Percentiles rank a stretch among this genome's conserved stretches.
These are phyloP conservation scores for Melanerpes formicivorus DNA, from an alignment of 2,113 vertebrate genomes.

Conservation along the genomic window DNA sequence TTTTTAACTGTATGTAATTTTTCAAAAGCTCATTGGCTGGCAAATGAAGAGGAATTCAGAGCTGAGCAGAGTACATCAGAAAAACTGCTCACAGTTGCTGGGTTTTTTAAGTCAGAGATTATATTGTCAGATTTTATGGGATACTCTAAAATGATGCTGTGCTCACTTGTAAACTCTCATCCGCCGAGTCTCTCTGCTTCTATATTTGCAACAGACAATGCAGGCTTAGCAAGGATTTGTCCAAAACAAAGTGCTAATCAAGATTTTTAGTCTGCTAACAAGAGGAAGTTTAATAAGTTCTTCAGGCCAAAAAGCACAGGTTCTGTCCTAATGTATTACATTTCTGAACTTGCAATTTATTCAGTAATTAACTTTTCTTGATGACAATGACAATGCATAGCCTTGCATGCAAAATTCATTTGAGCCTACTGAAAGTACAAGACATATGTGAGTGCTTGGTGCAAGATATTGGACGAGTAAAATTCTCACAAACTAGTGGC, in stretches of 20 bases:
- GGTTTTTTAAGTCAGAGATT: background rate
- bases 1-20: background rate
- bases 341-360: conserved; percentile 55
- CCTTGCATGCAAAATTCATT: conserved; percentile 45
- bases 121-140: background rate
- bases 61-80: background rate
- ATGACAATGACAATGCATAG: conserved; percentile 38
- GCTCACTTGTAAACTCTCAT: background rate
- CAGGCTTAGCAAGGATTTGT: conserved; percentile 39
- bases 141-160: background rate
- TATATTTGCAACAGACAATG: background rate
- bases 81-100: background rate
- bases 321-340: conserved; percentile 63
- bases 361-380: conserved; percentile 73
- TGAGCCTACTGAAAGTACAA: background rate
- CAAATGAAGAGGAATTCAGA: conserved; percentile 2
- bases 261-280: conserved; percentile 61
- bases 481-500: background rate
- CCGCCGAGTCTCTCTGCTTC: background rate
- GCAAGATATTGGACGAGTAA: background rate
- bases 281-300: conserved; percentile 71
- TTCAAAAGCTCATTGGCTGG: conserved; percentile 8
- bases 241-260: conserved; percentile 67
- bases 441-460: background rate
- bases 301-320: conserved; percentile 70